Conservation (phyloP, 1,140 invertebrate species). For the Solen grandis region DNA sequence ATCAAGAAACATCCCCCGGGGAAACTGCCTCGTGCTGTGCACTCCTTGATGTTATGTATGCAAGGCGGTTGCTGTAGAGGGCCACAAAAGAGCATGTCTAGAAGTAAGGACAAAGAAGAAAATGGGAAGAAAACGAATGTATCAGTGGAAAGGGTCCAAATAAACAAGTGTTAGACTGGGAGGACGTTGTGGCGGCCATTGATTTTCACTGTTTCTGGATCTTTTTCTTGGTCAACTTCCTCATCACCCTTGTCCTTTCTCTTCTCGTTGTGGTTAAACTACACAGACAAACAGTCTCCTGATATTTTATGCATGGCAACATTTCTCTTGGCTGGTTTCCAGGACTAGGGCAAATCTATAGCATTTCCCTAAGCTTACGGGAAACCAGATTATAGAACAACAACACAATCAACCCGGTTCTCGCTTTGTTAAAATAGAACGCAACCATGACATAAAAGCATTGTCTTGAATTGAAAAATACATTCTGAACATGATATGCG, state of each 20-base stretch:
- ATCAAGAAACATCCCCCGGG: background rate
- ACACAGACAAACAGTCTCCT: too few relatives aligned
- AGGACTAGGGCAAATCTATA: too few relatives aligned
- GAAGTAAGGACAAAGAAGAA: background rate
- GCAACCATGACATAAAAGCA: too few relatives aligned
- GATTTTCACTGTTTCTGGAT: constrained; percentile 10
- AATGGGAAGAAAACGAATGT: background rate
- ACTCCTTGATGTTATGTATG: background rate
- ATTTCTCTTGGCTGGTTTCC: too few relatives aligned
- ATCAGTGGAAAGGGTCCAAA: background rate
- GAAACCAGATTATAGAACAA: too few relatives aligned
- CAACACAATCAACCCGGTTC: too few relatives aligned
- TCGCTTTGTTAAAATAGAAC: too few relatives aligned
- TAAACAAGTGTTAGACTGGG: background rate
- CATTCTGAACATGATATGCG: too few relatives aligned
- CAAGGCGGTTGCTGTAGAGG: background rate
- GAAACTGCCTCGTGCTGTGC: background rate
- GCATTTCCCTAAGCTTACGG: too few relatives aligned
- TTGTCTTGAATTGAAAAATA: too few relatives aligned
- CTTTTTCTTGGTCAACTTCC: background rate
- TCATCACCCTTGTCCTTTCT: constrained; percentile 1
- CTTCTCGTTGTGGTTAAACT: too few relatives aligned
- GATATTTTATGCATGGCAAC: too few relatives aligned
- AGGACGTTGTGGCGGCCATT: constrained; percentile 2
- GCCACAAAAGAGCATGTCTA: background rate